These are phyloP conservation scores for Drosophila tripunctata DNA, from an alignment of 2,888 invertebrate genomes.

Conservation along the genomic window DNA sequence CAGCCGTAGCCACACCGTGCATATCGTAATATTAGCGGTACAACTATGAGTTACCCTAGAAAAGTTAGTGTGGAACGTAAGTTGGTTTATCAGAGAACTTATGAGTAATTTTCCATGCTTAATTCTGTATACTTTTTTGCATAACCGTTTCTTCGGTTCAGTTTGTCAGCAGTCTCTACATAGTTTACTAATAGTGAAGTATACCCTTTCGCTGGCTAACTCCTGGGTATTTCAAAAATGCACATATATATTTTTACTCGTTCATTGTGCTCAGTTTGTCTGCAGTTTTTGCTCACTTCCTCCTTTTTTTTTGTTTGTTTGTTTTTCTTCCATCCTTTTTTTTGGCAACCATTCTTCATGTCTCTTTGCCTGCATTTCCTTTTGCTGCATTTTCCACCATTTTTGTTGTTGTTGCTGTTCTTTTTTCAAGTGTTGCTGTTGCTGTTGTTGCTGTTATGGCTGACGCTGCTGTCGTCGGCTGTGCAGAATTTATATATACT, in stretches of 20 bases:
- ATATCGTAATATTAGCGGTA: not conserved
- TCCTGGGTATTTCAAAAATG: constrained; percentile 19
- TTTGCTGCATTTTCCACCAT: constrained; percentile 39
- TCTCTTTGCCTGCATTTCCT: constrained; percentile 56
- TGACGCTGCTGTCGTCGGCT: constrained; percentile 18
- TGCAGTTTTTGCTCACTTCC: constrained; percentile 20
- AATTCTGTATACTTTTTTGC: too few species aligned
- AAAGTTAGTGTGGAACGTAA: too few species aligned
- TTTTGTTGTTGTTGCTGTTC: constrained; percentile 20
- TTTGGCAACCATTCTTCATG: constrained; percentile 50
- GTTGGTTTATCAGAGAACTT: too few species aligned
- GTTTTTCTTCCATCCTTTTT: too few species aligned
- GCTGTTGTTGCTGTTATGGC: constrained; percentile 15
- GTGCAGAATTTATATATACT: constrained; percentile 53
- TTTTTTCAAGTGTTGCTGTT: too few species aligned
- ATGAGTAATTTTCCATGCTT: too few species aligned
- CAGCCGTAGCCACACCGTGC: not conserved
- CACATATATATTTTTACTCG: constrained; percentile 1
- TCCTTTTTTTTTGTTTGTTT: too few species aligned
- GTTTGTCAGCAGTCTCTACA: too few species aligned
- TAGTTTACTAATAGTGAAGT: not conserved
- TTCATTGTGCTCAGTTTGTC: constrained; percentile 34
- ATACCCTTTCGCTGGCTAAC: not conserved
- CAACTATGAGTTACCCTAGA: constrained; percentile 11
- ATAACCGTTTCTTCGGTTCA: too few species aligned